Conservation (phyloP, 53 echinoderm and acorn worm species). For the Luidia sarsii region DNA sequence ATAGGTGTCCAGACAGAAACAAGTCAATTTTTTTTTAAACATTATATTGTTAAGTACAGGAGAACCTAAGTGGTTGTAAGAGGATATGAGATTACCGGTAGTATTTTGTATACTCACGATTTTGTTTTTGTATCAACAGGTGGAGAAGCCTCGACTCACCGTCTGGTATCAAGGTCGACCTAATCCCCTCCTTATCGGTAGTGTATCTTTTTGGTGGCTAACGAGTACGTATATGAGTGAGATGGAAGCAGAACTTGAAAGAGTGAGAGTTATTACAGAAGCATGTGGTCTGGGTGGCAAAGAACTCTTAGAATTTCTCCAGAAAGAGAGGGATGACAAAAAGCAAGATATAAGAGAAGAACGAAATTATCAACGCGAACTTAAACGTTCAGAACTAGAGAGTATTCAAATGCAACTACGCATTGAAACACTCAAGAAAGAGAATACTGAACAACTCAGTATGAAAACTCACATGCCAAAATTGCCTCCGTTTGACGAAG, state of each 20-base stretch:
- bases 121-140: neutral
- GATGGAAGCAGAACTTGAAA: conserved; percentile 14
- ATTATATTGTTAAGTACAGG: neutral
- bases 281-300: conserved; percentile 28
- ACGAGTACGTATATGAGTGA: neutral
- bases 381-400: neutral
- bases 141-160: neutral
- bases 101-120: neutral
- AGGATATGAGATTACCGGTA: neutral
- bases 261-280: neutral
- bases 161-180: neutral
- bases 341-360: conserved; percentile 6
- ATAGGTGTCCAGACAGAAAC: neutral
- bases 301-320: conserved; percentile 21
- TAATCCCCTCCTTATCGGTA: neutral
- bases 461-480: too few species aligned
- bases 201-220: neutral
- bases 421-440: neutral
- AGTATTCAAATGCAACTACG: conserved; percentile 8
- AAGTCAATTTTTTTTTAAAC: neutral
- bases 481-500: too few species aligned
- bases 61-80: too few species aligned
- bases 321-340: conserved; percentile 2
- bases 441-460: neutral
- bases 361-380: conserved; percentile 5